phyloP scores from a whole-genome alignment of 2,113 vertebrate species.

The Pelmatolapia mariae region DNA sequence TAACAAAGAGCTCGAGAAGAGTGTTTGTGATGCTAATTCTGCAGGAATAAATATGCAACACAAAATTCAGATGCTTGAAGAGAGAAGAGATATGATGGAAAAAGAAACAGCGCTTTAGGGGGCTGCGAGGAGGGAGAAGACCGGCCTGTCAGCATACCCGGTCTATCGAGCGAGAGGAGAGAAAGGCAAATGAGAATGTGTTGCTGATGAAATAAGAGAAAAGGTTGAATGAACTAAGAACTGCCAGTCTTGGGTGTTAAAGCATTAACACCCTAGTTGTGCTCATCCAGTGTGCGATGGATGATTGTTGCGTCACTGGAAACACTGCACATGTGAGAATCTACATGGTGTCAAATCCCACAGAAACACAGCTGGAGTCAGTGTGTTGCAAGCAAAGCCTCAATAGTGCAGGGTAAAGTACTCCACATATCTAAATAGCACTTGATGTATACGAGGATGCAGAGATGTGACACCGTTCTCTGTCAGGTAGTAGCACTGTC shows the following conservation, averaged over 20 bases:
- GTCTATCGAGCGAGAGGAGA: background rate
- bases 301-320: background rate
- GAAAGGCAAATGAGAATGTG: constrained; percentile 10
- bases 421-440: background rate
- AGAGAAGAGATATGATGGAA: constrained; percentile 27
- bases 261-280: constrained; percentile 1
- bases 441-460: background rate
- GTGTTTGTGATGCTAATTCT: constrained; percentile 66
- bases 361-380: background rate
- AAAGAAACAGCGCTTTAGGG: constrained; percentile 24
- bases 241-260: constrained; percentile 8
- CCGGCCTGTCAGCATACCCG: constrained; percentile 5
- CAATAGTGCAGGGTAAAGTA: background rate
- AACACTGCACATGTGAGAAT: background rate
- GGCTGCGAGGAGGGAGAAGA: constrained; percentile 15
- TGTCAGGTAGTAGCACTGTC: background rate
- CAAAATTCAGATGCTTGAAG: constrained; percentile 37
- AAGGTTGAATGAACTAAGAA: constrained; percentile 9
- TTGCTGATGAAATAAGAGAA: constrained; percentile 4
- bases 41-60: constrained; percentile 57
- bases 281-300: background rate
- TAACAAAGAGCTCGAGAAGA: constrained; percentile 47
- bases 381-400: background rate
- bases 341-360: background rate
- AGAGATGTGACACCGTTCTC: background rate